These are phyloP conservation scores for Sericinus montela DNA, from an alignment of 2,888 invertebrate genomes.

Conservation along the genomic window DNA sequence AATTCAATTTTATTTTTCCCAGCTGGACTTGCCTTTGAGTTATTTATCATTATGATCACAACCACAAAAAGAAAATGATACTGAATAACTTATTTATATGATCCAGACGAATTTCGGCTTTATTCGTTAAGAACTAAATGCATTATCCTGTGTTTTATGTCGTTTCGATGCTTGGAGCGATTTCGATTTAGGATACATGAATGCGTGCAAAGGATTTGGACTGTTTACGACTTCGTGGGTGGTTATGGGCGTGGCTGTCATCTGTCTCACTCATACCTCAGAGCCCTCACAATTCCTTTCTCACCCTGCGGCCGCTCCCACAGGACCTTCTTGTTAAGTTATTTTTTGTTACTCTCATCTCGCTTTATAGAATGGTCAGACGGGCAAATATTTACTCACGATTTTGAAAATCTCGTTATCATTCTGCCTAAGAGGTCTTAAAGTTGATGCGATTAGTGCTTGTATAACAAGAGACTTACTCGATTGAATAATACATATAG, in stretches of 20 bases:
- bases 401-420: constrained; percentile 74
- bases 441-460: constrained; percentile 51
- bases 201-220: constrained; percentile 78
- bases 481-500: too few relatives aligned
- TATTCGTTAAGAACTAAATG: constrained; percentile 37
- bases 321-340: constrained; percentile 76
- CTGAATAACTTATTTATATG: constrained; percentile 70
- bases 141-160: constrained; percentile 39
- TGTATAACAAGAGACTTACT: constrained; percentile 20
- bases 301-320: constrained; percentile 69
- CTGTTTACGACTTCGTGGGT: constrained; percentile 79
- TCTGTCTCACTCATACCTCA: constrained; percentile 42
- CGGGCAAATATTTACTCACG: constrained; percentile 78
- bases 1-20: constrained; percentile 74
- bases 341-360: constrained; percentile 72
- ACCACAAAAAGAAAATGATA: constrained; percentile 70
- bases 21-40: constrained; percentile 69
- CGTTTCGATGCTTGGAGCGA: constrained; percentile 62
- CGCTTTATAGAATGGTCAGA: constrained; percentile 70
- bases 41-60: constrained; percentile 76
- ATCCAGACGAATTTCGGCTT: constrained; percentile 46
- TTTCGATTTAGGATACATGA: constrained; percentile 78
- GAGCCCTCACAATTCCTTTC: constrained; percentile 36
- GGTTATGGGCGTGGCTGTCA: constrained; percentile 73
- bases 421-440: constrained; percentile 49